These are phyloP conservation scores for Tokudaia muenninki DNA, from an alignment of 2,797 vertebrate species.

Conservation along the genomic window DNA sequence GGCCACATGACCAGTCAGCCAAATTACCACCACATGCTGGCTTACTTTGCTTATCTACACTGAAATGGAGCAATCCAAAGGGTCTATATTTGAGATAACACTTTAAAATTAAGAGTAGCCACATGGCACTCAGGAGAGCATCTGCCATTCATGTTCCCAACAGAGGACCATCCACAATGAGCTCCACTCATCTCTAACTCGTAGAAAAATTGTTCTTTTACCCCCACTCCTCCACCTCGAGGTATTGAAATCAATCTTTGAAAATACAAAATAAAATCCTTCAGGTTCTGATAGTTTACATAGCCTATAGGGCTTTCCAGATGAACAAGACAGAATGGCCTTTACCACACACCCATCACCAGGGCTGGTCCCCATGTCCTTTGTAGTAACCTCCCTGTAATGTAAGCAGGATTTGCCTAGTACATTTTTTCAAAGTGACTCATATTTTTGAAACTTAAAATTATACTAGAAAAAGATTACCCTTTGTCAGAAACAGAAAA, in stretches of 20 bases:
- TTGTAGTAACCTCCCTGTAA: not conserved
- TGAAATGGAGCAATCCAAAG: slow-evolving; percentile 50
- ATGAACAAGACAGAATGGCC: not conserved
- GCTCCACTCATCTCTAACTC: not conserved
- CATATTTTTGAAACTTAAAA: slow-evolving; percentile 55
- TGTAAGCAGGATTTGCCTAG: not conserved
- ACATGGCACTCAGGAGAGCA: slow-evolving; percentile 17
- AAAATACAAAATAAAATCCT: slow-evolving; percentile 27
- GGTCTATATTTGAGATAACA: slow-evolving; percentile 21
- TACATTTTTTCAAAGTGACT: slow-evolving; percentile 24
- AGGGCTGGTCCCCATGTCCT: not conserved
- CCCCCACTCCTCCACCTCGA: not conserved
- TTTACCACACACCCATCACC: not conserved
- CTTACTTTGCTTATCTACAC: slow-evolving; percentile 43
- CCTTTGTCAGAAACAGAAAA: slow-evolving; percentile 50
- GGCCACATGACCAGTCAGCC: slow-evolving; percentile 29
- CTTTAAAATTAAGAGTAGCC: slow-evolving; percentile 52
- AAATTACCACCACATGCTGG: slow-evolving; percentile 46
- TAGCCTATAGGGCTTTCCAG: not conserved
- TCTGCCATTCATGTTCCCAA: not conserved
- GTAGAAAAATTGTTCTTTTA: not conserved
- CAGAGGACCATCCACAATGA: not conserved
- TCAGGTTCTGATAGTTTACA: not conserved
- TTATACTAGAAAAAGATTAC: slow-evolving; percentile 48
- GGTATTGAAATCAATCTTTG: not conserved